Conservation (phyloP, 2,888 invertebrate genomes). For the Chironomus tentans region DNA sequence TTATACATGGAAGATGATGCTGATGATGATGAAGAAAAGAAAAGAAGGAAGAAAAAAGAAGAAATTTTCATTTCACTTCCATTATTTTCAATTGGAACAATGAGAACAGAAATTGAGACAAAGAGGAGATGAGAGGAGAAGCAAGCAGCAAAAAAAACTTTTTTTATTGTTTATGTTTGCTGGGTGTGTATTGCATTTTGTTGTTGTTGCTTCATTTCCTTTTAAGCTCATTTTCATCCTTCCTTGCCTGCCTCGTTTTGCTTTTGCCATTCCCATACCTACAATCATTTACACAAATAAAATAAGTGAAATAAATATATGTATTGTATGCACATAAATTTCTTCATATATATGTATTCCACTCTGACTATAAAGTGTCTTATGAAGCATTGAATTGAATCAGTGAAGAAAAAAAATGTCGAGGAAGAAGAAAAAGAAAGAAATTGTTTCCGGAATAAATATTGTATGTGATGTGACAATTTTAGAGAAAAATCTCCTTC, state of each 20-base stretch:
- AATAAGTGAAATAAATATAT: neutral
- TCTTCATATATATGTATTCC: neutral
- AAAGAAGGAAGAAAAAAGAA: neutral
- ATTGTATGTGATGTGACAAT: neutral
- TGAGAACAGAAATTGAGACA: neutral
- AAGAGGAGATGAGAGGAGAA: neutral
- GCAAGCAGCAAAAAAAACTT: neutral
- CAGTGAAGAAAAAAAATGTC: no score
- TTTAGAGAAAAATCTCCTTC: neutral
- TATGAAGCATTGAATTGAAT: no score
- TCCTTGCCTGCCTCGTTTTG: neutral
- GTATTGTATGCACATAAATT: no score
- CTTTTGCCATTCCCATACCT: neutral
- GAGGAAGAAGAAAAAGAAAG: neutral
- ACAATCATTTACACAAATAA: neutral
- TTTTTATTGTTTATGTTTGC: constrained; percentile 4
- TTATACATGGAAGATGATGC: neutral
- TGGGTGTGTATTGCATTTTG: constrained; percentile 13
- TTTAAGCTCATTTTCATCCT: neutral
- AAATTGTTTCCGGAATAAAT: neutral
- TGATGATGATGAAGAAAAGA: neutral
- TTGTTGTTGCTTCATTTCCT: constrained; percentile 16
- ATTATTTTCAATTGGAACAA: neutral
- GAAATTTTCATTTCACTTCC: neutral
- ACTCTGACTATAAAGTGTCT: neutral